Evolutionary conservation across 2,797 vertebrate species (phyloP).

Genomic region (Enteromius afrohamiltoni): DNA sequence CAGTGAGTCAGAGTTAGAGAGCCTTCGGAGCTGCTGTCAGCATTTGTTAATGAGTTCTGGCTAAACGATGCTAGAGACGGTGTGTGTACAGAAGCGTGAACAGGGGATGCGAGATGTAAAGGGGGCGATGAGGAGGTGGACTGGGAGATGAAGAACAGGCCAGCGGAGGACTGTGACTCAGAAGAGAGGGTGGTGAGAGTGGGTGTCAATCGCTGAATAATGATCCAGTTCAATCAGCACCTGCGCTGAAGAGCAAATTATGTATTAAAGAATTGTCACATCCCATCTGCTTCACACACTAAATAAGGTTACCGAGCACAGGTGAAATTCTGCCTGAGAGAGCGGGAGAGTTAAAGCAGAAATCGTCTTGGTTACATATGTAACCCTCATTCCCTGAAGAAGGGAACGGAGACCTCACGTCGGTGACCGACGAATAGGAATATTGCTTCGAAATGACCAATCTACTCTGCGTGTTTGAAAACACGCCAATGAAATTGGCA

Average conservation of each 20-base stretch:
- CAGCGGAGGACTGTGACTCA: constrained; percentile 29
- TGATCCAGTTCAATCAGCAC: constrained; percentile 37
- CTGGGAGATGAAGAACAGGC: constrained; percentile 12
- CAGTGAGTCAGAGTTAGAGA: constrained; percentile 19
- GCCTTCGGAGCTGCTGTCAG: constrained; percentile 29
- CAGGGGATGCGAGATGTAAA: constrained; percentile 1
- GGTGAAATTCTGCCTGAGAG: constrained; percentile 13
- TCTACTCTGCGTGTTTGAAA: no score
- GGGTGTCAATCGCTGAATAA: constrained; percentile 43
- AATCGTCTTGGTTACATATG: no score
- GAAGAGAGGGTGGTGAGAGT: constrained; percentile 24
- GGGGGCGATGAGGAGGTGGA: constrained; percentile 24
- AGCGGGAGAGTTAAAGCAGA: neutral
- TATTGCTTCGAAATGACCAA: no score
- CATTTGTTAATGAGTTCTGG: constrained; percentile 31
- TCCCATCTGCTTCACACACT: neutral
- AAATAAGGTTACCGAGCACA: constrained; percentile 1
- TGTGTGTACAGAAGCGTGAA: constrained; percentile 32
- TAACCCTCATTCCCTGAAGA: no score
- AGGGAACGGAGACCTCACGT: no score
- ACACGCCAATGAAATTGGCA: no score
- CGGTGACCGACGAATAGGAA: no score
- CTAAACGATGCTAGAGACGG: neutral
- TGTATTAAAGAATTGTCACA: constrained; percentile 21
- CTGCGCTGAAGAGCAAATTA: constrained; percentile 23